These are phyloP conservation scores for Drosophila subquinaria DNA, from an alignment of 2,888 invertebrate species.

Conservation along the genomic window DNA sequence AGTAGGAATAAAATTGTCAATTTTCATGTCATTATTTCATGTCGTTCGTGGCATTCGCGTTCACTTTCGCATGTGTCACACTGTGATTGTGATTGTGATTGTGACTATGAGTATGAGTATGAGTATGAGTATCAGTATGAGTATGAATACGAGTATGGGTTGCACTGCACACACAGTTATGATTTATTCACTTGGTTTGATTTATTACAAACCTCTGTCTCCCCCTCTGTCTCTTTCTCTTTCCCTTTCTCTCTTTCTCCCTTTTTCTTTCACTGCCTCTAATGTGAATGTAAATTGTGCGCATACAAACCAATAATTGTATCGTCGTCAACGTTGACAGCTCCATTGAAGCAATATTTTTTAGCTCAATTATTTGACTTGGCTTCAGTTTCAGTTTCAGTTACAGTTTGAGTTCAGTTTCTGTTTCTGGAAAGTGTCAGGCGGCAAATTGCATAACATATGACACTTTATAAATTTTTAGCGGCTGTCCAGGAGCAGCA, in stretches of 20 bases:
- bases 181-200: conserved; percentile 83
- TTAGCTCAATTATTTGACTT: conserved; percentile 70
- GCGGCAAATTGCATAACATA: conserved; percentile 58
- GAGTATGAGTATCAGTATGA: no score
- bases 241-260: no score
- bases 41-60: conserved; percentile 60
- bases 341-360: conserved; percentile 52
- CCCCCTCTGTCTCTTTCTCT: not conserved
- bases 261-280: not conserved
- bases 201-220: conserved; percentile 70
- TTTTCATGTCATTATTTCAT: conserved; percentile 82
- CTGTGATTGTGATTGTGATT: conserved; percentile 29
- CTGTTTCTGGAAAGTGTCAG: conserved; percentile 39
- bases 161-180: conserved; percentile 63
- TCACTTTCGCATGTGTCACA: conserved; percentile 71
- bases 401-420: conserved; percentile 11
- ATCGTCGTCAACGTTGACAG: conserved; percentile 60
- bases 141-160: conserved; percentile 41
- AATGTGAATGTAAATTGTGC: conserved; percentile 68
- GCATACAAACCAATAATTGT: conserved; percentile 77
- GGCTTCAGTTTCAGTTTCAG: conserved; percentile 31
- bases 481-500: conserved; percentile 19
- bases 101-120: conserved; percentile 37
- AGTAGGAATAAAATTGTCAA: conserved; percentile 82
- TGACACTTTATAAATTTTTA: conserved; percentile 70